phyloP scores from a whole-genome alignment of 2,888 invertebrate genomes.

The Drosophila meridiana region DNA sequence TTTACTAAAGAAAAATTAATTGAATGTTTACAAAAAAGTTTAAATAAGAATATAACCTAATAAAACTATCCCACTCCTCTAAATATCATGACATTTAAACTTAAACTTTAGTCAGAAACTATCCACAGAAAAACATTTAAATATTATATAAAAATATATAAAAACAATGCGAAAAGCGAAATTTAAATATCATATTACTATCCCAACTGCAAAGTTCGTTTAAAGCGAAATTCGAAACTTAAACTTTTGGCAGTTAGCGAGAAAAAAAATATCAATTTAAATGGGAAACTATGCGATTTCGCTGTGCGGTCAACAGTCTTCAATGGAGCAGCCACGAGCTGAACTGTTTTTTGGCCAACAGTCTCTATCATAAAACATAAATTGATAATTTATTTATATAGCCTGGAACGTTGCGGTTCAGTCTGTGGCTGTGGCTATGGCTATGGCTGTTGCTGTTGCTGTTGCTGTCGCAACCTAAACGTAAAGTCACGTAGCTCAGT shows the following conservation, averaged over 20 bases:
- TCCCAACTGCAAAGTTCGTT: neutral
- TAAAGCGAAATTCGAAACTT: constrained; percentile 1
- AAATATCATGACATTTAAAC: neutral
- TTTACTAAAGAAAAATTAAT: neutral
- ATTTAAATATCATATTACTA: neutral
- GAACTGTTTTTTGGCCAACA: constrained; percentile 13
- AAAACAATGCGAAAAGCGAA: neutral
- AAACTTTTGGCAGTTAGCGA: neutral
- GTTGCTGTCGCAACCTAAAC: constrained; percentile 30
- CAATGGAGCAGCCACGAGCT: constrained; percentile 8
- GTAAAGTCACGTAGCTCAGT: constrained; percentile 67
- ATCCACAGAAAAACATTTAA: neutral
- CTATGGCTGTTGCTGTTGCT: constrained; percentile 21
- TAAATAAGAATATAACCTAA: too few relatives aligned
- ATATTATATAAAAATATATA: neutral
- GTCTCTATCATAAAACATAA: constrained; percentile 44
- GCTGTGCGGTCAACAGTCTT: constrained; percentile 6
- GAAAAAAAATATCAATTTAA: constrained; percentile 3
- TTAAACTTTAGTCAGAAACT: neutral
- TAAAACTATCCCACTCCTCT: neutral
- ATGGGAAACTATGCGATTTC: constrained; percentile 12
- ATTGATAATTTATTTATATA: constrained; percentile 61
- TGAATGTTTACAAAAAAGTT: neutral
- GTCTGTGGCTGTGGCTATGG: constrained; percentile 13
- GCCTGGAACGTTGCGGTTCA: constrained; percentile 23